Evolutionary conservation across 1,140 invertebrate species (phyloP).

Genomic region (Nasonia giraulti): DNA sequence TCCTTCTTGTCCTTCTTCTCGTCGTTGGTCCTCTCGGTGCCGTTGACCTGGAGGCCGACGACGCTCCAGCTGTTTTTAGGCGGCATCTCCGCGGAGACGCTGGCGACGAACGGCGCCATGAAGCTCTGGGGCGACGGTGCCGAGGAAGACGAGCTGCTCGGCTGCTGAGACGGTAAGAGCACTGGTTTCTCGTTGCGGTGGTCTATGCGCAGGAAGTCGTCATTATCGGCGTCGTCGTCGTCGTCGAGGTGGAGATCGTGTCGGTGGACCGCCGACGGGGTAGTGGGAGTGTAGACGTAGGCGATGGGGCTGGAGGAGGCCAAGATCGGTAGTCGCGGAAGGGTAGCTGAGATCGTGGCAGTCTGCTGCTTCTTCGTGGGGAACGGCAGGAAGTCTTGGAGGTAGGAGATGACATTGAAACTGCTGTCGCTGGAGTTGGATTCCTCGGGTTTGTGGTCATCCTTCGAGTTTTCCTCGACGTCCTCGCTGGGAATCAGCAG

Average conservation of each 20-base stretch:
- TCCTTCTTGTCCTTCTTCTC: slow-evolving; percentile 54
- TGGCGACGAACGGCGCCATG: slow-evolving; percentile 82
- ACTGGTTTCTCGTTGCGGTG: slow-evolving; percentile 60
- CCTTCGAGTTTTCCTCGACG: slow-evolving; percentile 26
- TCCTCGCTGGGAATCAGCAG: slow-evolving; percentile 67
- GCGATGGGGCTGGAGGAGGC: slow-evolving; percentile 67
- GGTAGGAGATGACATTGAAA: slow-evolving; percentile 73
- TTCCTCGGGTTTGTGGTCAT: not conserved
- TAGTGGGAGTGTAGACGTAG: slow-evolving; percentile 69
- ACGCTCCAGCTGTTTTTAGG: slow-evolving; percentile 80
- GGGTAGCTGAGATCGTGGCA: slow-evolving; percentile 64
- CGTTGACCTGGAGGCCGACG: slow-evolving; percentile 66
- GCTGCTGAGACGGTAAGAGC: slow-evolving; percentile 69
- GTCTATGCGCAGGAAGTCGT: slow-evolving; percentile 18
- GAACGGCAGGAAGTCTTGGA: slow-evolving; percentile 75
- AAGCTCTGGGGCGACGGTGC: slow-evolving; percentile 77
- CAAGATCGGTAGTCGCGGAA: slow-evolving; percentile 60
- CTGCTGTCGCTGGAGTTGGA: slow-evolving; percentile 52
- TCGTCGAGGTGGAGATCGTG: slow-evolving; percentile 44
- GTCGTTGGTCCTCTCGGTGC: slow-evolving; percentile 55
- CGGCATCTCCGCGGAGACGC: slow-evolving; percentile 75
- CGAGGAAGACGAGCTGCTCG: slow-evolving; percentile 71
- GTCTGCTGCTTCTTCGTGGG: slow-evolving; percentile 66
- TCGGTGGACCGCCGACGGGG: slow-evolving; percentile 56
- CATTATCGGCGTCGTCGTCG: slow-evolving; percentile 52